Evolutionary conservation across 2,888 invertebrate species (phyloP).

Genomic region (Hymenopus coronatus): DNA sequence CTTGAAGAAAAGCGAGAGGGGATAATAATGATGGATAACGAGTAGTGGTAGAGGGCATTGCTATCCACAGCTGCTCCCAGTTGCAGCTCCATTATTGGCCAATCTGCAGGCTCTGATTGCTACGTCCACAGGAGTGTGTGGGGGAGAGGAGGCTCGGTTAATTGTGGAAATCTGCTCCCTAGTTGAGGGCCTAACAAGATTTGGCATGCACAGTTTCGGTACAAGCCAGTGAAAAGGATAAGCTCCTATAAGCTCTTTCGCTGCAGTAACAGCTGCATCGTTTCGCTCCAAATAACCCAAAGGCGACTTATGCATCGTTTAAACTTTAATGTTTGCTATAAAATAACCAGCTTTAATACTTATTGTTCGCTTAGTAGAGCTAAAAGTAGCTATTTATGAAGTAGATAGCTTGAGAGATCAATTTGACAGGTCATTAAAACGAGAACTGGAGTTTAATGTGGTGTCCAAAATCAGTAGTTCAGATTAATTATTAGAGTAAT

Average conservation of each 20-base stretch:
- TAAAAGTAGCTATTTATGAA: too few relatives aligned
- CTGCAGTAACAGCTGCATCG: background rate
- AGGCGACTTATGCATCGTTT: too few relatives aligned
- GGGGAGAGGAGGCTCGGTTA: background rate
- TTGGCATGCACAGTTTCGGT: background rate
- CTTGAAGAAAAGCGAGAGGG: background rate
- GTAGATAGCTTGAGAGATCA: too few relatives aligned
- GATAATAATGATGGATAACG: background rate
- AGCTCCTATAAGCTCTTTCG: background rate
- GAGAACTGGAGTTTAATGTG: too few relatives aligned
- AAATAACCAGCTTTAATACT: too few relatives aligned
- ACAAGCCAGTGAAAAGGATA: background rate
- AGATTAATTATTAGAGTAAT: too few relatives aligned
- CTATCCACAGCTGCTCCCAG: background rate
- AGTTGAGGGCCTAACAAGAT: background rate
- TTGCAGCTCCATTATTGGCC: constrained; percentile 14
- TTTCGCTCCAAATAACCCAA: background rate
- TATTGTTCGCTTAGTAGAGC: too few relatives aligned
- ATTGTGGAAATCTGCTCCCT: background rate
- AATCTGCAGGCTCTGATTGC: constrained; percentile 9
- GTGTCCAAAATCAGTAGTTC: too few relatives aligned
- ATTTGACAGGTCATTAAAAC: too few relatives aligned
- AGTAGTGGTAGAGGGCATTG: background rate
- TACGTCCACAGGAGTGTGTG: background rate
- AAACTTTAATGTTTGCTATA: too few relatives aligned